phyloP scores from a whole-genome alignment of 2,113 vertebrate species.

The Corvus moneduloides region DNA sequence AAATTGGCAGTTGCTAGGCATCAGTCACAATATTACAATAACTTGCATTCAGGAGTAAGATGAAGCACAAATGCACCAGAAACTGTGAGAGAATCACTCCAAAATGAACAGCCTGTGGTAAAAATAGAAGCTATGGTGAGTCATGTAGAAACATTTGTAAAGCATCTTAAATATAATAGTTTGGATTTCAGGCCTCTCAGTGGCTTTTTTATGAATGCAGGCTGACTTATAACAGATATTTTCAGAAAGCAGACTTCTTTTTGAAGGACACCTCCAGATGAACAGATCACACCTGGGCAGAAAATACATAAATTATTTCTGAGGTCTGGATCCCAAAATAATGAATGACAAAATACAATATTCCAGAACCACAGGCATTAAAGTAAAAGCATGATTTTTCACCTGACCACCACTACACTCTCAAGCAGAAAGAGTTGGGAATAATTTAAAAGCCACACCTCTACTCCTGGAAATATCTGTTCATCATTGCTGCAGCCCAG shows the following conservation, averaged over 20 bases:
- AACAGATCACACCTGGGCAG: background rate
- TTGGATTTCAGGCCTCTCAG: background rate
- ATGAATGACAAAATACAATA: background rate
- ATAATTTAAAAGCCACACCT: background rate
- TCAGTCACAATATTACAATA: conserved; percentile 18
- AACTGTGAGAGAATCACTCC: background rate
- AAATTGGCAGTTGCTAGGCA: conserved; percentile 8
- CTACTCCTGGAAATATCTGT: background rate
- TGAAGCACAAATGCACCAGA: background rate
- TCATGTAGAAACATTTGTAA: conserved; percentile 25
- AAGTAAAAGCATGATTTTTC: background rate
- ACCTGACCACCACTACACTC: background rate
- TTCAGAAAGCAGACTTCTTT: background rate
- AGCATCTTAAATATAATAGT: background rate
- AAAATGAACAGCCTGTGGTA: background rate
- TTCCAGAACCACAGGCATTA: background rate
- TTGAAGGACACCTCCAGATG: background rate
- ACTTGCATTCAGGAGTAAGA: background rate
- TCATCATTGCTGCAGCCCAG: background rate
- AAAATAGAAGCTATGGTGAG: background rate
- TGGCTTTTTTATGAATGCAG: background rate
- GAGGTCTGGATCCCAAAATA: background rate
- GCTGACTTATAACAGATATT: background rate
- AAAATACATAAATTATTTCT: background rate
- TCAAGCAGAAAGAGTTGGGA: background rate